Conservation (phyloP, 1,140 invertebrate genomes). For the Mylabris phalerata region DNA sequence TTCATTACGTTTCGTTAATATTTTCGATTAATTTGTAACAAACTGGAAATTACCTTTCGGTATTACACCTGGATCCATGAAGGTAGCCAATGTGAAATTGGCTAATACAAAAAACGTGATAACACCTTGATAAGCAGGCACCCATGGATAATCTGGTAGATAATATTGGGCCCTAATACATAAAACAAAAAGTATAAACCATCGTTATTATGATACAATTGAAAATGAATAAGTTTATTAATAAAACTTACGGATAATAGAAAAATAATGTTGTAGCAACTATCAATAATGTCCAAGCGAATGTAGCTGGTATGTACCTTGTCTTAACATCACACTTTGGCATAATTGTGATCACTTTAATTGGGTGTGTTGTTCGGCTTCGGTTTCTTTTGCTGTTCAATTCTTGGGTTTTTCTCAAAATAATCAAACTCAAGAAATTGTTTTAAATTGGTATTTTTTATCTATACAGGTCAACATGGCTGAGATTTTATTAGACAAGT, state of each 20-base stretch:
- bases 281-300: conserved; percentile 91
- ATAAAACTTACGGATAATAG: conserved; percentile 86
- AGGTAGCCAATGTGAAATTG: conserved; percentile 97
- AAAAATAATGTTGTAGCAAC: conserved; percentile 90
- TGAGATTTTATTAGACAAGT: conserved; percentile 36
- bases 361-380: too few relatives aligned
- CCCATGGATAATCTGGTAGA: conserved; percentile 72
- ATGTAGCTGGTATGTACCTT: conserved; percentile 90
- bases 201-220: conserved; percentile 1
- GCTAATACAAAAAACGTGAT: conserved; percentile 95
- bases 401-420: conserved; percentile 32
- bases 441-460: conserved; percentile 48
- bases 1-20: conserved; percentile 1
- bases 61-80: conserved; percentile 99
- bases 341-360: conserved; percentile 52
- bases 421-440: conserved; percentile 28
- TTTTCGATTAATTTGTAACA: conserved; percentile 9
- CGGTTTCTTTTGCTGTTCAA: too few relatives aligned
- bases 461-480: conserved; percentile 59
- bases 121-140: conserved; percentile 87
- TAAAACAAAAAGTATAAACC: conserved; percentile 25
- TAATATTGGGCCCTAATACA: conserved; percentile 78
- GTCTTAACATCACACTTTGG: conserved; percentile 89
- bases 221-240: background rate
- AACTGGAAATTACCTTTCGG: conserved; percentile 76